Evolutionary conservation across 92 coral and sea anemone species (phyloP), one percentile per base, ranked within the genome.

Genomic region (Epizoanthus ramosus): DNA sequence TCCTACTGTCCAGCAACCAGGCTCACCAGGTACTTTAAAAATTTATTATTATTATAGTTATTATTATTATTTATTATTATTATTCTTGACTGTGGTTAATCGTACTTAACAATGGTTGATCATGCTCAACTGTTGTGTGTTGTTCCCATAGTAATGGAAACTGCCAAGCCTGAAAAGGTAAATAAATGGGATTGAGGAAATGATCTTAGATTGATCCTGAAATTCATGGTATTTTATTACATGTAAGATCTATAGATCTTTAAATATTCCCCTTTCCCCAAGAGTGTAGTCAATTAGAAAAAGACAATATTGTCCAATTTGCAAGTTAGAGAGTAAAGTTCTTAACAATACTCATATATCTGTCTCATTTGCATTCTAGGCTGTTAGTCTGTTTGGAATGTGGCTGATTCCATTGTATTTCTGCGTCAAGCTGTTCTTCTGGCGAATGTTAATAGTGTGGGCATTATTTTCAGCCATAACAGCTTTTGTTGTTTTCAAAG

Each of bases 341-440:
- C 2, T 37, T 37, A 37, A 37, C 54, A 50, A 16, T 71, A 24
- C 39, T 19, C 8, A 25, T 7, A 6, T 35, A 54, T 73, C 72
- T 63, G 24, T 5, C 24, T 61, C 56, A 68, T 71, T n/a, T 25
- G 73, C 63, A 59, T 85, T 73, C 1, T 80, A 97, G 99, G 92
- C 95, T 76, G 95, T 94, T 28, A 92, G 98, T 7, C 85, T 97
- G 35, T 86, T 94, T 83, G 99, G 99, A 9, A 95, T 97, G 94
- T 97, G 99, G 99, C 79, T 94, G 71, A 90, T 97, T 37, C 99
- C 99, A 8, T 77, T 97, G 60, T 97, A 97, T 87, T 97, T 97
- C 81, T 94, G 92, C 37, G 66, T 97, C 84, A 93, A 85, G 81
- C 91, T 97, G 43, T 79, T 71, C n/a, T 97, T 89, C 81, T 94